Percentiles rank a stretch among this genome's conserved stretches.
Evolutionary conservation across 1,140 invertebrate genomes (phyloP).

Genomic region (honey bee (Apis mellifera)): DNA sequence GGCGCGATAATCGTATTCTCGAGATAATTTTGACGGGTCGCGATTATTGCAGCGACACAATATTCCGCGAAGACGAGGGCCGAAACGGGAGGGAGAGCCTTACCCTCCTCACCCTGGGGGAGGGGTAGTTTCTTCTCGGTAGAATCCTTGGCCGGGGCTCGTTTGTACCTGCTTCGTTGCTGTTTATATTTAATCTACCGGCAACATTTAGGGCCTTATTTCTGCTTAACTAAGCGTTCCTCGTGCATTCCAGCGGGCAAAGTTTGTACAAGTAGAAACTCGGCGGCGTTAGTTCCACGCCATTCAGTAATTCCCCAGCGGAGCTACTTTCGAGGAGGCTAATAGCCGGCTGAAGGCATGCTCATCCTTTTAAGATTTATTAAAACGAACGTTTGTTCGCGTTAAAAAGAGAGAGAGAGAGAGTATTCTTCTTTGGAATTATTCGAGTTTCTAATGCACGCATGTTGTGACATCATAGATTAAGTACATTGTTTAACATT

Average conservation of each 20-base stretch:
- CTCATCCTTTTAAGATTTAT: slow-evolving; percentile 28
- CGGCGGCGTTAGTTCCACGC: slow-evolving; percentile 27
- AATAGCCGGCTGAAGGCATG: slow-evolving; percentile 22
- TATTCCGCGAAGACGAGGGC: slow-evolving; percentile 1
- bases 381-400: slow-evolving; percentile 8
- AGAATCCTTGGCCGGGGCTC: slow-evolving; percentile 25
- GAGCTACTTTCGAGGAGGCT: slow-evolving; percentile 21
- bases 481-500: too few relatives aligned
- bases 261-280: slow-evolving; percentile 48
- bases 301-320: slow-evolving; percentile 36
- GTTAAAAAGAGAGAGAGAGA: not conserved
- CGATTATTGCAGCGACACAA: slow-evolving; percentile 24
- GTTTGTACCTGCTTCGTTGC: slow-evolving; percentile 44
- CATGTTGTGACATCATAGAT: too few relatives aligned
- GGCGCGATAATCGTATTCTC: slow-evolving; percentile 13
- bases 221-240: slow-evolving; percentile 47
- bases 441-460: too few relatives aligned
- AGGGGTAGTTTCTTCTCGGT: too few relatives aligned
- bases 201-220: slow-evolving; percentile 48
- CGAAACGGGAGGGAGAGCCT: not conserved
- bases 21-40: slow-evolving; percentile 15
- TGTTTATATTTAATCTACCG: slow-evolving; percentile 46
- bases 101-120: too few relatives aligned
- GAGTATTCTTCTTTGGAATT: too few relatives aligned
- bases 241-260: slow-evolving; percentile 19